These are phyloP conservation scores for Sciurus niger DNA, from an alignment of 2,113 vertebrate genomes.

Conservation along the genomic window DNA sequence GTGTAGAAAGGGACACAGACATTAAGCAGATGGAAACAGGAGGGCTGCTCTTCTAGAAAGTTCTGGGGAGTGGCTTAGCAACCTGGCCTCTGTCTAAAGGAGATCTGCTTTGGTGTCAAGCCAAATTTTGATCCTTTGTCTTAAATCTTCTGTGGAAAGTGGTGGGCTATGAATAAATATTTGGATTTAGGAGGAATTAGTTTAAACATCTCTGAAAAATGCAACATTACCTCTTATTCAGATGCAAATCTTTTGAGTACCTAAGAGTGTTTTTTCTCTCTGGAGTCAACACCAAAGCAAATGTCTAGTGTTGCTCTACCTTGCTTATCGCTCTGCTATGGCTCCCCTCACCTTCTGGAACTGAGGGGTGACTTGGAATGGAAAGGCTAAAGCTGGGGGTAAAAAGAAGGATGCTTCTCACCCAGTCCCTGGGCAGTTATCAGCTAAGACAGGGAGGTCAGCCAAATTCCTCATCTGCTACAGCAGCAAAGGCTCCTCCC, in stretches of 20 bases:
- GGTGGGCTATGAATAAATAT: conserved; percentile 45
- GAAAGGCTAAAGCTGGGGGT: conserved; percentile 30
- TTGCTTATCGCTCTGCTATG: neutral
- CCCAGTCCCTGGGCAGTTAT: conserved; percentile 66
- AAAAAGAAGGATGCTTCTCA: conserved; percentile 38
- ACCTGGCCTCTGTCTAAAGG: neutral
- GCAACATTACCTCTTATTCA: neutral
- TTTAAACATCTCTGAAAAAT: conserved; percentile 50
- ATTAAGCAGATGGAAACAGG: neutral
- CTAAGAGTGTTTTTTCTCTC: neutral
- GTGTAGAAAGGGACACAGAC: neutral
- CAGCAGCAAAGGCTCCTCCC: conserved; percentile 60
- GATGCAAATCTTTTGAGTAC: conserved; percentile 25
- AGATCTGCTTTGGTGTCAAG: neutral
- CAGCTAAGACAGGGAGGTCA: conserved; percentile 59
- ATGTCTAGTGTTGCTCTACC: neutral
- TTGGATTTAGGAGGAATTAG: conserved; percentile 61
- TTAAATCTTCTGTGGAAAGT: conserved; percentile 69
- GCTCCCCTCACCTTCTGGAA: neutral
- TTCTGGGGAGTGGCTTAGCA: neutral
- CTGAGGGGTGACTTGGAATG: neutral
- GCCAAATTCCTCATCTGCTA: conserved; percentile 78
- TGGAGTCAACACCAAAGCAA: neutral
- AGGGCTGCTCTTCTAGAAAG: conserved; percentile 17
- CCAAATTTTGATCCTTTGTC: conserved; percentile 51